Evolutionary conservation across 2,113 vertebrate species (phyloP).

Genomic region (Gila orcuttii): DNA sequence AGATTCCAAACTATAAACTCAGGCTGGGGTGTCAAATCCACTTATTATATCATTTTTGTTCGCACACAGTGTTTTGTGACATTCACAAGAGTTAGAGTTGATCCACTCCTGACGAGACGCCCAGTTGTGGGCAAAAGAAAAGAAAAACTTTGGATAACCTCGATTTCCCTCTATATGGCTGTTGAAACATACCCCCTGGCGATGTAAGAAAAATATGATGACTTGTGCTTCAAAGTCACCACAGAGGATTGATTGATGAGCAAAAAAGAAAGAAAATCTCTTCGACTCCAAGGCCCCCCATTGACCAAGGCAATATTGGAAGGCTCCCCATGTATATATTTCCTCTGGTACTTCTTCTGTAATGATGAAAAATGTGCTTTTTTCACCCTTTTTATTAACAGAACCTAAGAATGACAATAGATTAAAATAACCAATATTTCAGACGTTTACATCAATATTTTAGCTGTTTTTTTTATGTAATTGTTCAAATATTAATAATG

Average conservation of each 20-base stretch:
- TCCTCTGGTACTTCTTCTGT: not conserved
- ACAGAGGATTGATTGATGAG: conserved; percentile 5
- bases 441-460: not conserved
- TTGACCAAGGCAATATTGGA: conserved; percentile 9
- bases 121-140: not conserved
- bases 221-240: conserved; percentile 17
- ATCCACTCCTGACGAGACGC: not conserved
- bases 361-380: conserved; percentile 7
- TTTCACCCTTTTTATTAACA: not conserved
- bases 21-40: not conserved
- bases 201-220: not conserved
- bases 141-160: conserved; percentile 8
- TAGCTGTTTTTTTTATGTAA: not conserved
- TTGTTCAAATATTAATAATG: not conserved
- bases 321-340: conserved; percentile 12
- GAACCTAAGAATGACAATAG: not conserved
- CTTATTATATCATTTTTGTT: not conserved
- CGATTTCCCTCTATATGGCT: not conserved
- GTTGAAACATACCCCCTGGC: not conserved
- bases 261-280: not conserved
- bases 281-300: not conserved
- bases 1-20: not conserved
- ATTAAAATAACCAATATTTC: not conserved
- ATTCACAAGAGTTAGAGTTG: not conserved
- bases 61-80: not conserved